Conservation (phyloP, 2,113 vertebrate genomes). For the Arenaria interpres region DNA sequence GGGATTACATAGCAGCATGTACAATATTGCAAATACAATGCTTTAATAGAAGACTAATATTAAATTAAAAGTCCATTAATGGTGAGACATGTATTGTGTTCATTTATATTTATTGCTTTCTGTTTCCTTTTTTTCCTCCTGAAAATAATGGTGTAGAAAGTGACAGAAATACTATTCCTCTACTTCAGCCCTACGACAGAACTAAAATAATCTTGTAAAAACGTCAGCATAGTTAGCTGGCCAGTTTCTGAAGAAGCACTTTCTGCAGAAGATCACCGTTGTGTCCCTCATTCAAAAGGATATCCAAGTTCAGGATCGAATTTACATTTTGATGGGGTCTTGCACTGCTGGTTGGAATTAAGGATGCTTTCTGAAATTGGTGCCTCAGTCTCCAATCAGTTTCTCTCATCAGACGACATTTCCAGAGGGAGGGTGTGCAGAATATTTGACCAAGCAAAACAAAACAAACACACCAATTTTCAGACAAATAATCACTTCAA, state of each 20-base stretch:
- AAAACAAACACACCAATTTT: neutral
- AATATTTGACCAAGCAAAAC: neutral
- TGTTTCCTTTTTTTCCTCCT: neutral
- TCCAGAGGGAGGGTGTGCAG: neutral
- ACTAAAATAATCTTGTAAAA: neutral
- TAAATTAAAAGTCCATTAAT: neutral
- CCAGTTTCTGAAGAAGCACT: neutral
- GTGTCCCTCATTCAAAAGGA: neutral
- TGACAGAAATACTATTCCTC: neutral
- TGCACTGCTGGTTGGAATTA: conserved; percentile 9
- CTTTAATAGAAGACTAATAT: neutral
- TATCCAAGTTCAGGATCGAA: conserved; percentile 2
- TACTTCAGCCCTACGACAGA: neutral
- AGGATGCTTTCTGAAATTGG: conserved; percentile 20
- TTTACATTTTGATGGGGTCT: conserved; percentile 43
- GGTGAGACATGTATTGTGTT: neutral
- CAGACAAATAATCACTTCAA: neutral
- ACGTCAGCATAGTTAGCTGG: neutral
- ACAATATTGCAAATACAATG: neutral
- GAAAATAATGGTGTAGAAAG: neutral
- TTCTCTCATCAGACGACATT: neutral
- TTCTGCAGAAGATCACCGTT: neutral
- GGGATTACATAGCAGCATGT: neutral
- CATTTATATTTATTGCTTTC: neutral
- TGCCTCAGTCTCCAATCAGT: neutral